Evolutionary conservation across 1,140 invertebrate species (phyloP), one percentile per base, ranked within the genome.

Genomic region (Babylonia areolata): DNA sequence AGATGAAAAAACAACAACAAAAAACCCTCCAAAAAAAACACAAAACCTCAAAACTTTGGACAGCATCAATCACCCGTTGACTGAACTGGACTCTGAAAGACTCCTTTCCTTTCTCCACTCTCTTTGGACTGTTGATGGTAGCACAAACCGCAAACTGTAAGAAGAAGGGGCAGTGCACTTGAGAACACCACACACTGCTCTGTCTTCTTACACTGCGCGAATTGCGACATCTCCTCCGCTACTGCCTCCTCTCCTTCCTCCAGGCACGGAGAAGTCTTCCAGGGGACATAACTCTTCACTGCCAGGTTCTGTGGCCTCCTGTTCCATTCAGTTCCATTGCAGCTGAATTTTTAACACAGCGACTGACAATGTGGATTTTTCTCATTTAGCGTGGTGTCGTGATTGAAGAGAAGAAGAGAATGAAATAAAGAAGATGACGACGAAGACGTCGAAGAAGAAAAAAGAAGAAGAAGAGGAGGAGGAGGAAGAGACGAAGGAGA

Each of bases 71-170:
- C 31, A 33, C 64, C 64, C 5, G 64, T 6, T n/a, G n/a, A n/a
- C n/a, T n/a, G n/a, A n/a, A n/a, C n/a, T n/a, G n/a, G n/a, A n/a
- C n/a, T n/a, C n/a, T n/a, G n/a, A n/a, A n/a, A n/a, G n/a, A n/a
- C n/a, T n/a, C n/a, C n/a, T n/a, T n/a, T n/a, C n/a, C n/a, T n/a
- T n/a, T n/a, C n/a, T n/a, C n/a, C n/a, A n/a, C n/a, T n/a, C n/a
- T n/a, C n/a, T n/a, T n/a, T n/a, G 28, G 64, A 77, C 31, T 79
- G 77, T 31, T 81, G 80, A 58, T 64, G 81, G 37, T 17, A 39
- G 81, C 81, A 82, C 81, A 82, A 82, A 82, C 81, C 81, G 81
- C 81, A 69, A 69, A 82, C 81, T 82, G 81, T 82, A 82, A 82
- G 81, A 82, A 82, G 81, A 82, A 64, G 81, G 81, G 81, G 81